Base-by-base conservation (phyloP, 2,113 vertebrate species). In the Mesoclemmys tuberculata region DNA sequence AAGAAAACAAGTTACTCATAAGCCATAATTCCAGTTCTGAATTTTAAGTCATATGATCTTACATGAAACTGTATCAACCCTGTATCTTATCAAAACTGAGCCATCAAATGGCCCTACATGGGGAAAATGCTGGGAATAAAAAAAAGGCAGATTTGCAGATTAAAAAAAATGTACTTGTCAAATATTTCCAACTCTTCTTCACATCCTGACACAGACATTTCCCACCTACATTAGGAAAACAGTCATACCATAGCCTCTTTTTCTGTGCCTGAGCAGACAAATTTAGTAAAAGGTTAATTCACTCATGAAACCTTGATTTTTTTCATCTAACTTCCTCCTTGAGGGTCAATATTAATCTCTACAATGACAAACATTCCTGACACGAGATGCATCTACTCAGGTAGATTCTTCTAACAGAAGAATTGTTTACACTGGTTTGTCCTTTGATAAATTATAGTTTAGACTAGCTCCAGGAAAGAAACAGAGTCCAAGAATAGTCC, bases 181-280 rank as follows among this genome's bases (percentile, higher is more conserved):
- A 27, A 5, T 61, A 29, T 13, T 19, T 13, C 13, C 22, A 21
- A 1, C 0, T 13, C 41, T 79, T 5, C 27, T 78, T 0, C 6
- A 10, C 35, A 14, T 54, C 91, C 88, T 56, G 54, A 54, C n/a
- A 41, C 86, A 89, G 19, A 74, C 10, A 1, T 8, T 58, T 10
- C 38, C 6, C 9, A 81, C 7, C n/a, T 84, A 56, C 29, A 80
- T 27, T 1, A 46, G 46, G 58, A 88, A 96, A 90, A 93, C 48
- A 7, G 3, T 4, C 10, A 92, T 35, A 35, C 29, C n/a, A 7
- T 90, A 82, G 81, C 41, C 78, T 29, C 49, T 56, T 77, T 18
- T 51, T 91, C 10, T 83, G 4, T 49, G 41, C 5, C 27, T 11
- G 24, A 58, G 22, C 5, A 90, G 61, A 26, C 75, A 85, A 46